Base-by-base conservation (phyloP, 92 coral and sea anemone genomes). In the Bergia sp. region DNA sequence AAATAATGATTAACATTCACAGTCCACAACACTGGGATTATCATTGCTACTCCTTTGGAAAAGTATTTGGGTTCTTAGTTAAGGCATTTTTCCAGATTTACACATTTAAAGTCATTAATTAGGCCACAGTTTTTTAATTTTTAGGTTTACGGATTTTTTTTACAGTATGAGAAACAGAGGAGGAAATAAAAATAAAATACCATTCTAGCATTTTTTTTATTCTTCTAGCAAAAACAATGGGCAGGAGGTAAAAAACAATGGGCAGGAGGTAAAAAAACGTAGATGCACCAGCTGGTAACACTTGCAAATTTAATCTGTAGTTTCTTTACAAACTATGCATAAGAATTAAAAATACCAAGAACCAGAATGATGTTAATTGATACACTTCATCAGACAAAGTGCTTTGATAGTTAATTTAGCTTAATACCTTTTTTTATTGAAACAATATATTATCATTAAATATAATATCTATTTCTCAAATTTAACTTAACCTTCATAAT, bases 241-340 rank as follows among this genome's bases (percentile, higher is more conserved):
- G 75, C 75, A 71, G 75, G 40, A 71, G 39, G 75, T 20, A 71
- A 71, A 71, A 23, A 71, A 69, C 6, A 45, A 7, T 10, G 40
- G 75, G 75, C 75, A 71, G 75, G 40, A 71, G 39, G 75, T 20
- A 71, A 71, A 71, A 23, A 71, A 69, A 65, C 0, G 23, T 65
- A 65, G 72, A 65, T 6, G 5, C 72, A 13, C 6, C 5, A 7
- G 8, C 8, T 45, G 38, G 36, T 71, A 20, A 39, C 74, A 69
- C 74, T 69, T 69, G 74, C 37, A 29, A 29, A 29, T 29, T 29
- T 29, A 29, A 29, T 29, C 29, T 29, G 29, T 29, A 29, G 29
- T 61, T 61, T 61, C 69, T 61, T 61, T 61, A 61, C 69, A 61
- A 61, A 61, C 69, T 61, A 61, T 61, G 69, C 71, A 64, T 64